Conservation (phyloP, 2,888 invertebrate species). For the Diploptera punctata region DNA sequence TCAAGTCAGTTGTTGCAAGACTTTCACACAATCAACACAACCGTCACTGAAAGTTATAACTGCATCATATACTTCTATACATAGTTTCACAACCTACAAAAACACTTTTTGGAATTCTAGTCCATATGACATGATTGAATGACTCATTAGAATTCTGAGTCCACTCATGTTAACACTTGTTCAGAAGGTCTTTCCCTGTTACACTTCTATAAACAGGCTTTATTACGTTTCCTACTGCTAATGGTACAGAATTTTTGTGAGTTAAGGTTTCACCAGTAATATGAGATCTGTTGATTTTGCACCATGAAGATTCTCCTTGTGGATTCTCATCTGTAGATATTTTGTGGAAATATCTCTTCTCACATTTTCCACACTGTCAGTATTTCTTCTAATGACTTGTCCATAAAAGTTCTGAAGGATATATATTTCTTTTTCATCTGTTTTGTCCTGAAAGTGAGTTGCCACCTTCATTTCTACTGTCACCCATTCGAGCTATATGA, state of each 20-base stretch:
- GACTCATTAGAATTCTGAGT: constrained; percentile 42
- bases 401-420: constrained; percentile 17
- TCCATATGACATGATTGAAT: constrained; percentile 37
- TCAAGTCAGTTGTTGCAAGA: too few species aligned
- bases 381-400: background rate
- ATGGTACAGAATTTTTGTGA: constrained; percentile 29
- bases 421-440: constrained; percentile 17
- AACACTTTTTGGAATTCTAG: constrained; percentile 33
- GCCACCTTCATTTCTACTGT: too few species aligned
- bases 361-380: background rate
- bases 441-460: too few species aligned
- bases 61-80: too few species aligned
- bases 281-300: constrained; percentile 23
- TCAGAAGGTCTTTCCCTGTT: constrained; percentile 20
- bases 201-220: constrained; percentile 37
- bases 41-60: too few species aligned
- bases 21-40: too few species aligned
- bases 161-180: constrained; percentile 29
- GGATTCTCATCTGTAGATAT: constrained; percentile 32
- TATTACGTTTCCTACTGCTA: constrained; percentile 33
- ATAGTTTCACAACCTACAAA: too few species aligned
- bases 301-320: constrained; percentile 34
- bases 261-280: constrained; percentile 7
- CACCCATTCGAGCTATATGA: too few species aligned
- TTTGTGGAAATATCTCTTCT: constrained; percentile 26